A percentile compares a stretch with the other conserved stretches of the same genome.
Evolutionary conservation across 2,797 vertebrate species (phyloP).

Genomic region (Urosaurus nigricauda): DNA sequence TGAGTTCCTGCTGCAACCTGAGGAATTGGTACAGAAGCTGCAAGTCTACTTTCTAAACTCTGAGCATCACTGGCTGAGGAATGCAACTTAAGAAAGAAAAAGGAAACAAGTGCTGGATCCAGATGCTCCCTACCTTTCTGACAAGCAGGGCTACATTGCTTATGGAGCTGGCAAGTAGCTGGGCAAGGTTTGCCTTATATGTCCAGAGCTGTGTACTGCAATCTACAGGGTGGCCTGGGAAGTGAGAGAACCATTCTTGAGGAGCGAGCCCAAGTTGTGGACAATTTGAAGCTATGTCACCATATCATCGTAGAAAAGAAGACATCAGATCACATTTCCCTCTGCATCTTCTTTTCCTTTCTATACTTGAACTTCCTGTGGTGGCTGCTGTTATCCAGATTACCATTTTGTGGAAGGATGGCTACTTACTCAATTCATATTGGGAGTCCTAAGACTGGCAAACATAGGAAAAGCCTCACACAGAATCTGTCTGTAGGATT

Average conservation of each 20-base stretch:
- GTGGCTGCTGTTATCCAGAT: not conserved
- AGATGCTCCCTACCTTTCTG: not conserved
- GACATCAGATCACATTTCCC: not conserved
- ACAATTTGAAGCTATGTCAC: not conserved
- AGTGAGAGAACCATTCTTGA: not conserved
- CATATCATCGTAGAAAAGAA: not conserved
- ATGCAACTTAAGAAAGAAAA: not conserved
- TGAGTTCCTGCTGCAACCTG: too few relatives aligned
- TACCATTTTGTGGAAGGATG: not conserved
- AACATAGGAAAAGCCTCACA: too few relatives aligned
- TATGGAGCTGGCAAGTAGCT: not conserved
- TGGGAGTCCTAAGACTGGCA: not conserved
- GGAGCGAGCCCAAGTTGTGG: not conserved
- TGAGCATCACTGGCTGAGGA: not conserved
- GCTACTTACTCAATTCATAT: not conserved
- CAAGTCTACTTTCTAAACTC: not conserved
- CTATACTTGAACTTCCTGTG: not conserved
- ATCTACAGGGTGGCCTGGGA: not conserved
- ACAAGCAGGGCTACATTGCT: not conserved
- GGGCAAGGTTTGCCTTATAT: not conserved
- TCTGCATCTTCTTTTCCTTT: not conserved
- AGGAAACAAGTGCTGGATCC: not conserved
- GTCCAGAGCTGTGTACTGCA: not conserved
- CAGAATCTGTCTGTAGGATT: too few relatives aligned
- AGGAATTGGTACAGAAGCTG: too few relatives aligned